Base-by-base conservation (phyloP, 2,888 invertebrate species). In the Sphaeridia pumilis region DNA sequence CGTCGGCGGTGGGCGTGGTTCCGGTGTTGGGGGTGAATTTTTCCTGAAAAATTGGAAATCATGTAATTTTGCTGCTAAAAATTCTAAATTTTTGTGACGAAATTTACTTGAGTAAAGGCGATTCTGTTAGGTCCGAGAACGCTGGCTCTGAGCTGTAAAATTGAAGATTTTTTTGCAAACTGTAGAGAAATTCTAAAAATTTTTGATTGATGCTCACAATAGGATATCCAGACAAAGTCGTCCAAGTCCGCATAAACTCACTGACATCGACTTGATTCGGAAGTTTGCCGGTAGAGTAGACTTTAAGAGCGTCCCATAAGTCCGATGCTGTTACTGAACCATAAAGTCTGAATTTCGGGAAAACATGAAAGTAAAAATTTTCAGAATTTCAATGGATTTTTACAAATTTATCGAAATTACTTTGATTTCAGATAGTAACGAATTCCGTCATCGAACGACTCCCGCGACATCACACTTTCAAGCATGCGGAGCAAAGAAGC, bases 191-290 rank as follows among this genome's bases (percentile, higher is more conserved):
- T 38, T 38, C 20, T 38, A 5, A 7, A 17, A 38, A 17, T 38
- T 38, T 38, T 38, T 5, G 20, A 38, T 17, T 5, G 5, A 17
- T 17, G 20, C 17, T 44, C 4, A 58, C 42, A 2, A 58, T 25
- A 4, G 58, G 58, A 34, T 45, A 56, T 24, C 58, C 58, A 1
- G 44, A 31, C 36, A 54, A 50, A 10, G 25, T n/a, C 1, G 56
- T 58, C 58, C 58, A 58, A 20, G 56, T 44, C 24, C 41, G 27
- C 21, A 56, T 27, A 10, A 58, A 47, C 14, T 58, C 49, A 14
- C 47, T 28, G 5, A 58, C 44, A 1, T 45, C 49, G 2, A 48
- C 21, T 12, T 42, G 43, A 35, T 42, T 46, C 5, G 49, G 27
- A 3, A 35, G 5, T 38, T 34, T 26, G 17, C 26, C 27, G 34